Percentiles rank a stretch among this genome's conserved stretches.
These are phyloP conservation scores for Ceuthmochares aereus DNA, from an alignment of 2,113 vertebrate species.

Conservation along the genomic window DNA sequence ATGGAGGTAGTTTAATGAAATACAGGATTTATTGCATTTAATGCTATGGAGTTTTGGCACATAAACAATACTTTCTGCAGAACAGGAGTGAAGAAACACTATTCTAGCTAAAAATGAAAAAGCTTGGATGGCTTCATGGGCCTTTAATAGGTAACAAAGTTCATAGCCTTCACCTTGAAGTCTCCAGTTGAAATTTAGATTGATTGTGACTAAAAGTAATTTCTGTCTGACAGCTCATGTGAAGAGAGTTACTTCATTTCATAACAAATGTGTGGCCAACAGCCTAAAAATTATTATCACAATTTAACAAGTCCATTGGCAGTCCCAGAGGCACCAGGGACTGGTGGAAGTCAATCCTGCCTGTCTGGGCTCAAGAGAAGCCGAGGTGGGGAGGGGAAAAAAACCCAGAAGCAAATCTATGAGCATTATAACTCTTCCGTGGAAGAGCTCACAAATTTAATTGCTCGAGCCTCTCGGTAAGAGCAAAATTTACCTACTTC, in stretches of 20 bases:
- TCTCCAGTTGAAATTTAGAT: slow-evolving; percentile 32
- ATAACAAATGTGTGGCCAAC: slow-evolving; percentile 17
- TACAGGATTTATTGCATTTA: neutral
- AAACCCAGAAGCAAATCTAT: neutral
- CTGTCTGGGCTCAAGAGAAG: neutral
- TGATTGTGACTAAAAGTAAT: slow-evolving; percentile 8
- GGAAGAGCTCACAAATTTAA: neutral
- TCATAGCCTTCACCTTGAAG: slow-evolving; percentile 34
- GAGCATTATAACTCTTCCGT: neutral
- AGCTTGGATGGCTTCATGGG: neutral
- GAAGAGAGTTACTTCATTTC: slow-evolving; percentile 16
- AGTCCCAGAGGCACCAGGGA: neutral
- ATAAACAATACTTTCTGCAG: neutral
- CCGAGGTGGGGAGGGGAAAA: neutral
- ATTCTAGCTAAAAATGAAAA: neutral
- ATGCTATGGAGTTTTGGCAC: neutral
- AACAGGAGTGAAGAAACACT: neutral
- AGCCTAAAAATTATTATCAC: slow-evolving; percentile 24
- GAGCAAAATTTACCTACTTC: neutral
- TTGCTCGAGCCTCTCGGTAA: neutral
- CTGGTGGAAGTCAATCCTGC: neutral
- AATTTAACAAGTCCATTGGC: slow-evolving; percentile 1
- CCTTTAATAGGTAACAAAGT: neutral
- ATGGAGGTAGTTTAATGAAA: neutral
- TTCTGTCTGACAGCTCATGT: slow-evolving; percentile 37